Evolutionary conservation across 1,140 invertebrate species (phyloP).

Genomic region (Drosophila aff.): DNA sequence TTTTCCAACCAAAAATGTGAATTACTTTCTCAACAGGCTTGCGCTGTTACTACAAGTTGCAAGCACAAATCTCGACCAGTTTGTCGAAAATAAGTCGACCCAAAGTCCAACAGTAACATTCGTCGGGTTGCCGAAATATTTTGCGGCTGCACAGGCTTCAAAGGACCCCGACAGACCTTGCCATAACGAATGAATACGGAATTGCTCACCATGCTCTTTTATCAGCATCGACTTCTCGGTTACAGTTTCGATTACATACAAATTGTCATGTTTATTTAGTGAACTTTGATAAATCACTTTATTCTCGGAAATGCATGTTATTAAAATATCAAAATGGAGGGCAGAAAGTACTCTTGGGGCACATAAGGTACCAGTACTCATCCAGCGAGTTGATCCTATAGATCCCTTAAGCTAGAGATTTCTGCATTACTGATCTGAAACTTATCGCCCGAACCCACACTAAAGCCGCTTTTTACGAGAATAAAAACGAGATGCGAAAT

Average conservation of each 20-base stretch:
- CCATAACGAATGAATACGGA: neutral
- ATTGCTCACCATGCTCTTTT: neutral
- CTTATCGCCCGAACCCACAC: too few species aligned
- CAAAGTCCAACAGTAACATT: neutral
- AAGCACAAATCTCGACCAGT: neutral
- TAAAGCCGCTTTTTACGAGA: neutral
- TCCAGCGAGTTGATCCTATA: too few species aligned
- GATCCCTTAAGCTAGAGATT: too few species aligned
- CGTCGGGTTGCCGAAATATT: too few species aligned
- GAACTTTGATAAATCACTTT: neutral
- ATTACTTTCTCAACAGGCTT: neutral
- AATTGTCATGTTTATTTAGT: neutral
- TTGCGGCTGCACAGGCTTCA: neutral
- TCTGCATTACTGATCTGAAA: too few species aligned
- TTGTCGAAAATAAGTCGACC: neutral
- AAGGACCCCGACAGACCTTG: neutral
- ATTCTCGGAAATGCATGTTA: neutral
- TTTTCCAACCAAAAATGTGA: neutral
- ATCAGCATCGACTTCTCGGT: neutral
- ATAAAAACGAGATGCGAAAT: neutral
- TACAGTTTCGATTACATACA: neutral
- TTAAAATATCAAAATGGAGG: too few species aligned
- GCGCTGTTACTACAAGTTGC: rapidly evolving
- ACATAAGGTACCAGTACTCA: too few species aligned
- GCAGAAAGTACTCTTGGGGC: too few species aligned